phyloP scores from a whole-genome alignment of 2,888 invertebrate species.

The Proisotoma minuta region DNA sequence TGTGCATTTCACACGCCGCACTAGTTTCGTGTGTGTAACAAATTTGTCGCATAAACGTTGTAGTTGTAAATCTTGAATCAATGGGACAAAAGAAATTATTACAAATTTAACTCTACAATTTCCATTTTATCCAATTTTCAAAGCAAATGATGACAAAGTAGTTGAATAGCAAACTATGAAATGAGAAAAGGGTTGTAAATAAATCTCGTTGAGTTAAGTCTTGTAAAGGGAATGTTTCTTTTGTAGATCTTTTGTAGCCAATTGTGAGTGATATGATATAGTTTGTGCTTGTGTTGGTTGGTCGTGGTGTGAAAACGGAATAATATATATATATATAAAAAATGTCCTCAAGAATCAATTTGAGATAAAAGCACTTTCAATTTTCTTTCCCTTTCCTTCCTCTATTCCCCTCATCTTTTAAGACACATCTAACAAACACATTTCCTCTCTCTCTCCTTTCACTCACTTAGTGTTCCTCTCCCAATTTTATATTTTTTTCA shows the following conservation, averaged over 20 bases:
- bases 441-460: slow-evolving; percentile 20
- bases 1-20: background rate
- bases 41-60: too few relatives aligned
- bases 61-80: too few relatives aligned
- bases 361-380: slow-evolving; percentile 48
- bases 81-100: too few relatives aligned
- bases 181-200: too few relatives aligned
- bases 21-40: too few relatives aligned
- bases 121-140: slow-evolving; percentile 21
- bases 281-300: background rate
- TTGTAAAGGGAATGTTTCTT: too few relatives aligned
- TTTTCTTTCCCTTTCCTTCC: slow-evolving; percentile 36
- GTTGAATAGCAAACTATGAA: too few relatives aligned
- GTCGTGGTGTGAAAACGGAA: slow-evolving; percentile 45
- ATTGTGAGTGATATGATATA: background rate
- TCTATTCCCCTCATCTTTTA: slow-evolving; percentile 17
- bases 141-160: background rate
- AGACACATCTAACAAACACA: slow-evolving; percentile 25
- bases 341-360: slow-evolving; percentile 48
- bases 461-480: background rate
- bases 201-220: too few relatives aligned
- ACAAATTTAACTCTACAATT: too few relatives aligned
- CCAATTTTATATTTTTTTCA: background rate
- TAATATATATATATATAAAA: slow-evolving; percentile 47
- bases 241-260: background rate